phyloP scores from a whole-genome alignment of 2,113 vertebrate species.

The Nycticebus coucang region DNA sequence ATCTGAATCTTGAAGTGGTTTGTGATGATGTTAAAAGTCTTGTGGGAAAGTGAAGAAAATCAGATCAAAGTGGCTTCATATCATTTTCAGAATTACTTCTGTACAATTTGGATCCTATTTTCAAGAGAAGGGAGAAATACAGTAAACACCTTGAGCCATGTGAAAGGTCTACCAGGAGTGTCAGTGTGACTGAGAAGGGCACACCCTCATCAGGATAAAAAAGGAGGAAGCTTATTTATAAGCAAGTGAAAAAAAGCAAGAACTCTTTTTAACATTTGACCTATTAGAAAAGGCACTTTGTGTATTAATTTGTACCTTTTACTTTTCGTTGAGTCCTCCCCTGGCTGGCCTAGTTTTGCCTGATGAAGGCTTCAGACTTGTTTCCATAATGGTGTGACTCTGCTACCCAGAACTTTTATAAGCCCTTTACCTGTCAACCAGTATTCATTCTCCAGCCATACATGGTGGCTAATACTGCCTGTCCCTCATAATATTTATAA shows the following conservation, averaged over 20 bases:
- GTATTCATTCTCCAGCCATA: neutral
- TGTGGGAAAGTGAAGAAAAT: neutral
- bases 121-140: slow-evolving; percentile 29
- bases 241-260: neutral
- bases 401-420: neutral
- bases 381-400: neutral
- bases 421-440: neutral
- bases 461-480: neutral
- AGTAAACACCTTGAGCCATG: neutral
- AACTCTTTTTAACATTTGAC: neutral
- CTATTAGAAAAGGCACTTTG: neutral
- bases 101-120: neutral
- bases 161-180: neutral
- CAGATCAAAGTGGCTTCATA: neutral
- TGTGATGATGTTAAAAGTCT: neutral
- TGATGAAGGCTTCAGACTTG: neutral
- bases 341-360: neutral
- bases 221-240: neutral
- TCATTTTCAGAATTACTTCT: slow-evolving; percentile 34
- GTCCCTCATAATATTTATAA: neutral
- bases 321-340: neutral
- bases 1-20: neutral
- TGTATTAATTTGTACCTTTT: neutral
- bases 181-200: neutral
- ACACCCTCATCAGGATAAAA: neutral